These are phyloP conservation scores for Puma concolor DNA, from an alignment of 2,113 vertebrate genomes.

Conservation along the genomic window DNA sequence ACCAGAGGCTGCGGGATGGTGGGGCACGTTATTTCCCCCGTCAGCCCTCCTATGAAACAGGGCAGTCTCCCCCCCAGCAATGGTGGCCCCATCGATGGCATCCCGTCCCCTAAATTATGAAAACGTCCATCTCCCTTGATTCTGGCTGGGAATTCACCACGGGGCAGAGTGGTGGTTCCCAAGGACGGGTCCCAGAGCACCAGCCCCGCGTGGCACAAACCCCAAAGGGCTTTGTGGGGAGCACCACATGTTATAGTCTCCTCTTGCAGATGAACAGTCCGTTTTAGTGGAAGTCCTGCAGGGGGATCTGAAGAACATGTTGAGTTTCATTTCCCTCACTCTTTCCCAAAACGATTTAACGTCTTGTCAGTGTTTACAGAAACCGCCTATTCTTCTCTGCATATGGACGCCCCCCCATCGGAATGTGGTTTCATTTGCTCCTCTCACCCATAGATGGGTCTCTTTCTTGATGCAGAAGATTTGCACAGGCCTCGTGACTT, in stretches of 20 bases:
- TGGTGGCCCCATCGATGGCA: background rate
- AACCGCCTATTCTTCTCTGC: fast-evolving
- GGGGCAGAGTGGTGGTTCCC: background rate
- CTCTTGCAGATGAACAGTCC: too few species aligned
- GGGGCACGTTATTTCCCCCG: background rate
- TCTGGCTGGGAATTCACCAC: background rate
- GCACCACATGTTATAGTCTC: fast-evolving
- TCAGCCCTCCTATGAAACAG: background rate
- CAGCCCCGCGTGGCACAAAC: background rate
- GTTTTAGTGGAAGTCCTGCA: background rate
- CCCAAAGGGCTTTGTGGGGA: background rate
- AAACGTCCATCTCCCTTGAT: background rate
- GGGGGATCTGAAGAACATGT: background rate
- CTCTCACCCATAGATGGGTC: background rate
- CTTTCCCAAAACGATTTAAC: background rate
- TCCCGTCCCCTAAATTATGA: background rate
- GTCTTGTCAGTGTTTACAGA: background rate
- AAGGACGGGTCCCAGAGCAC: background rate
- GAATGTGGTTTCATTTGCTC: background rate
- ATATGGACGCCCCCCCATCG: fast-evolving
- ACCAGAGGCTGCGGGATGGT: background rate
- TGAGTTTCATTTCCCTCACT: background rate
- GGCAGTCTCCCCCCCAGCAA: background rate
- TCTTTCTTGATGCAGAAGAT: background rate
- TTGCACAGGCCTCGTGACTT: background rate